These are phyloP conservation scores for Tridacna gigas DNA, from an alignment of 2,888 invertebrate genomes.

Conservation along the genomic window DNA sequence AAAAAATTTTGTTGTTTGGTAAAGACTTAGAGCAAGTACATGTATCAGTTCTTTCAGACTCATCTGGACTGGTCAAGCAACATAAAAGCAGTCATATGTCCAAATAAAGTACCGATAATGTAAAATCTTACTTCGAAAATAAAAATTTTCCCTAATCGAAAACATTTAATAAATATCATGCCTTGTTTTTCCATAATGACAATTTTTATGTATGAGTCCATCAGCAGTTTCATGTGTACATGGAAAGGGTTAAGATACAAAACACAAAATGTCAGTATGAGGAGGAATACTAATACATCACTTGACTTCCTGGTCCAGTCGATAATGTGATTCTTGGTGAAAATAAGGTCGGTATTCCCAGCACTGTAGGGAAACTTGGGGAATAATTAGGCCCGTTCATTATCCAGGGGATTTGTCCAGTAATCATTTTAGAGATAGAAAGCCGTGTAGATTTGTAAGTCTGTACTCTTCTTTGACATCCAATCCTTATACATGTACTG, in stretches of 20 bases:
- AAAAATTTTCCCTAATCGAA: no score
- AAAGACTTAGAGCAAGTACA: no score
- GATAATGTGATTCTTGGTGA: slow-evolving; percentile 15
- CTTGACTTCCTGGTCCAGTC: background rate
- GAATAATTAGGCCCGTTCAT: slow-evolving; percentile 5
- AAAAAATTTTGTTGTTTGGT: no score
- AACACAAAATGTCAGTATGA: slow-evolving; percentile 6
- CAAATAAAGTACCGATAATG: no score
- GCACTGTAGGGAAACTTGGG: background rate
- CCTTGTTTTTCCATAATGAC: background rate
- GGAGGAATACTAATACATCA: slow-evolving; percentile 8
- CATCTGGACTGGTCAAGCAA: no score
- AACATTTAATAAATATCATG: no score
- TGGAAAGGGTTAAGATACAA: background rate
- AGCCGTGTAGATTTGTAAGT: background rate
- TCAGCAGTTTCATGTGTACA: background rate
- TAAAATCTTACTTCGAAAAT: no score
- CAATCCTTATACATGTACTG: background rate
- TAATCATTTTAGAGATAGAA: slow-evolving; percentile 7
- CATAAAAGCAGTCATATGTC: no score
- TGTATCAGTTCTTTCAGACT: no score
- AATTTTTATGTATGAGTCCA: background rate
- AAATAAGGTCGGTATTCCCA: slow-evolving; percentile 1
- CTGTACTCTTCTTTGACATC: background rate
- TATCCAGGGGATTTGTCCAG: slow-evolving; percentile 7